Percentiles rank a stretch among this genome's conserved stretches.
Conservation (phyloP, 1,140 invertebrate species). For the Drosophila obscura region DNA sequence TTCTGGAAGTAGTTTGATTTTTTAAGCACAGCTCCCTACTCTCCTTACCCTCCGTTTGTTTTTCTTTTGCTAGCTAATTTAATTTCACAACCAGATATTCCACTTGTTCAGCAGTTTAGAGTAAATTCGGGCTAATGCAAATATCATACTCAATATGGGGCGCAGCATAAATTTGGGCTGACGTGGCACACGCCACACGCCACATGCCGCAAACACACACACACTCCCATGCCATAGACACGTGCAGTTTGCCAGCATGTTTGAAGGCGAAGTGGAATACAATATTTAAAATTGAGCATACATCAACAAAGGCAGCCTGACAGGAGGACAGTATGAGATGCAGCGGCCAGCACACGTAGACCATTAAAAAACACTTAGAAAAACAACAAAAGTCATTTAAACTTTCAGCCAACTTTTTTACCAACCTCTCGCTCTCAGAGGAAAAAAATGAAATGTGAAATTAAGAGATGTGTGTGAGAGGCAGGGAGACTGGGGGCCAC, state of each 20-base stretch:
- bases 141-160: conserved; percentile 45
- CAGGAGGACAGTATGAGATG: conserved; percentile 10
- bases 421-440: conserved; percentile 25
- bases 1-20: too few relatives aligned
- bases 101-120: conserved; percentile 44
- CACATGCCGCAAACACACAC: conserved; percentile 21
- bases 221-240: neutral
- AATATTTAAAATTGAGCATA: conserved; percentile 49
- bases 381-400: conserved; percentile 83
- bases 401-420: conserved; percentile 74
- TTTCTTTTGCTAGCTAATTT: neutral
- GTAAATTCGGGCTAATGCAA: conserved; percentile 44
- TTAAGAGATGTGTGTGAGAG: conserved; percentile 70
- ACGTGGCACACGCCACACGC: conserved; percentile 41
- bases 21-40: neutral
- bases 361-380: conserved; percentile 83
- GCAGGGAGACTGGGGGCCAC: conserved; percentile 7
- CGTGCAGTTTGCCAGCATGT: neutral
- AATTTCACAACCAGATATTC: conserved; percentile 11
- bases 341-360: conserved; percentile 71
- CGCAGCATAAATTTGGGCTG: conserved; percentile 39
- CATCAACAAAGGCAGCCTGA: conserved; percentile 47
- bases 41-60: conserved; percentile 2
- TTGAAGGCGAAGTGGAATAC: conserved; percentile 32
- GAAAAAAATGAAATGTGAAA: conserved; percentile 73